Base-by-base conservation (phyloP, 2,888 invertebrate genomes). In the Maniola hyperantus region DNA sequence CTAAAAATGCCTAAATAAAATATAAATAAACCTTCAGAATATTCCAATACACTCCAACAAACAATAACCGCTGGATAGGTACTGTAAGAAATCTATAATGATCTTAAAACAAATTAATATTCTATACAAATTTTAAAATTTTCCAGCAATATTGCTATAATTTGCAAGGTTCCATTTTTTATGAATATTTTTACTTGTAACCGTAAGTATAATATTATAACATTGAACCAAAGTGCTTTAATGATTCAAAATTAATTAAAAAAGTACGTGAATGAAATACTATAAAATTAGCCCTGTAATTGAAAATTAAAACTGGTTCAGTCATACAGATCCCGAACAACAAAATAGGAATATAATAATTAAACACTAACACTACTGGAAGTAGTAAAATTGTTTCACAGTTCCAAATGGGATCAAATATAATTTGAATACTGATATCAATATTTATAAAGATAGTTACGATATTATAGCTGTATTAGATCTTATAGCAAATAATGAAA, bases 1-100 rank as follows among this genome's bases (percentile, higher is more conserved):
- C 65, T 66, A 70, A 46, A 70, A 70, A 70, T 70, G 70, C 70
- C 65, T 63, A 67, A 57, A 57, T 51, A 20, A 50, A 46, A 48
- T 48, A 26, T 13, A 51, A 51, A 26, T 26, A 48, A 48, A 50
- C 18, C 11, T 11, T 20, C 11, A 50, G 34, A 60, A 39, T 33
- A 64, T 53, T 26, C 36, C n/a, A 1, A 34, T 36, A 15, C 53
- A 53, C 20, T 11, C 50, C 50, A 36, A 18, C n/a, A 15, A 36
- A 54, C 34, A 33, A 34, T 53, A 26, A 26, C 4, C 26, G 26
- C 42, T 57, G 20, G 7, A 18, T 39, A n/a, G n/a, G n/a, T n/a
- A 39, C 6, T 36, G 39, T 7, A 55, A 39, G 20, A 20, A 50
- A 50, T 20, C 50, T 50, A 20, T 50, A 5, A 50, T 50, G 50